These are phyloP conservation scores for Coccyzus lansbergi DNA, from an alignment of 2,797 vertebrate species.

Conservation along the genomic window DNA sequence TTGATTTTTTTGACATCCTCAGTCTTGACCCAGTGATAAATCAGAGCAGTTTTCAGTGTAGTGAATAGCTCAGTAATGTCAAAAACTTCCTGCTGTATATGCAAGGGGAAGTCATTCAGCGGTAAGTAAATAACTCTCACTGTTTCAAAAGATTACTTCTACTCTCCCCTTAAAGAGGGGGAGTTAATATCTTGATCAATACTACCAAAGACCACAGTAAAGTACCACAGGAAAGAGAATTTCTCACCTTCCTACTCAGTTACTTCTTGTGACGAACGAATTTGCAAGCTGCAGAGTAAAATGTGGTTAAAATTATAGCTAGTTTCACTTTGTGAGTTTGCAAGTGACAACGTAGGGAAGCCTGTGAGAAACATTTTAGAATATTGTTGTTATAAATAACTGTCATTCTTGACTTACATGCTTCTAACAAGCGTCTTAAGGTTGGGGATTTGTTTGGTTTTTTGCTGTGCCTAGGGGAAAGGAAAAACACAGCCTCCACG, in stretches of 20 bases:
- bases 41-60: neutral
- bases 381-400: neutral
- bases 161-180: neutral
- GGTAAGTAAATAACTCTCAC: constrained; percentile 26
- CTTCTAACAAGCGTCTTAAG: no score
- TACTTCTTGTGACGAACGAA: neutral
- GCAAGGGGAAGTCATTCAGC: constrained; percentile 61
- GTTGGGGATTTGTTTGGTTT: neutral
- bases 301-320: neutral
- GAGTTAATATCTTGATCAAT: neutral
- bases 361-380: neutral
- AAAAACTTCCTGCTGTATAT: constrained; percentile 50
- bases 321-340: neutral
- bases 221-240: neutral
- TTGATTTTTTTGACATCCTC: constrained; percentile 9
- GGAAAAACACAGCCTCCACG: neutral
- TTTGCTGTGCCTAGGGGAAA: neutral
- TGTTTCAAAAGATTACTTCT: neutral
- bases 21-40: constrained; percentile 38
- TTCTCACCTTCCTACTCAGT: neutral
- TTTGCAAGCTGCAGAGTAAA: neutral
- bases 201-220: neutral
- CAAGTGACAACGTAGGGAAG: neutral
- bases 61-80: constrained; percentile 26
- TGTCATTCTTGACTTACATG: neutral